A percentile compares a stretch with the other conserved stretches of the same genome.
phyloP scores from a whole-genome alignment of 1,140 invertebrate genomes.

The Pachypsylla venusta region DNA sequence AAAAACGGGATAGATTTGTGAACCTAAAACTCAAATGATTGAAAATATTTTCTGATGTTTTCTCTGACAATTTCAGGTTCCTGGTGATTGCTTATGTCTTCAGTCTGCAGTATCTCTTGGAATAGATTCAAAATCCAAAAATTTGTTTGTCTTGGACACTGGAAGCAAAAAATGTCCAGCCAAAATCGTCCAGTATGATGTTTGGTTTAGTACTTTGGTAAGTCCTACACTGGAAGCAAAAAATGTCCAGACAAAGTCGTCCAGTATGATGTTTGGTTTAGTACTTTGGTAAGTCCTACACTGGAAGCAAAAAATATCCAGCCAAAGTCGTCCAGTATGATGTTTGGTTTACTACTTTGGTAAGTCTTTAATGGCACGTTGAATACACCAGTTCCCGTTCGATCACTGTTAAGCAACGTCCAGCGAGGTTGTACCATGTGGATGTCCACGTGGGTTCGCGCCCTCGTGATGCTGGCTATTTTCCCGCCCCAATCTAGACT shows the following conservation, averaged over 20 bases:
- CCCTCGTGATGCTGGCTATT: too few species aligned
- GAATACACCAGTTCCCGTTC: too few species aligned
- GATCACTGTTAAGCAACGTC: too few species aligned
- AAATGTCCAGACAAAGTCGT: neutral
- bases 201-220: neutral
- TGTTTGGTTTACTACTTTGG: too few species aligned
- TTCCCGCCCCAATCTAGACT: too few species aligned
- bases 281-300: neutral
- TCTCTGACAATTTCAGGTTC: neutral
- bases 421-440: too few species aligned
- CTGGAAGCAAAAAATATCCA: too few species aligned
- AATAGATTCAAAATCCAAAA: neutral
- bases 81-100: neutral
- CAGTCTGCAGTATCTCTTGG: neutral
- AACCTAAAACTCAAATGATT: too few species aligned
- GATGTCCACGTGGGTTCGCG: too few species aligned
- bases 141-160: neutral
- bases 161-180: neutral
- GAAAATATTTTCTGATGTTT: neutral
- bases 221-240: neutral
- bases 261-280: neutral
- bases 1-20: too few species aligned
- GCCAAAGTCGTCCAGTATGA: too few species aligned
- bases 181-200: neutral
- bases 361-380: too few species aligned